These are phyloP conservation scores for Nesidiocoris tenuis DNA, from an alignment of 2,888 invertebrate genomes.

Conservation along the genomic window DNA sequence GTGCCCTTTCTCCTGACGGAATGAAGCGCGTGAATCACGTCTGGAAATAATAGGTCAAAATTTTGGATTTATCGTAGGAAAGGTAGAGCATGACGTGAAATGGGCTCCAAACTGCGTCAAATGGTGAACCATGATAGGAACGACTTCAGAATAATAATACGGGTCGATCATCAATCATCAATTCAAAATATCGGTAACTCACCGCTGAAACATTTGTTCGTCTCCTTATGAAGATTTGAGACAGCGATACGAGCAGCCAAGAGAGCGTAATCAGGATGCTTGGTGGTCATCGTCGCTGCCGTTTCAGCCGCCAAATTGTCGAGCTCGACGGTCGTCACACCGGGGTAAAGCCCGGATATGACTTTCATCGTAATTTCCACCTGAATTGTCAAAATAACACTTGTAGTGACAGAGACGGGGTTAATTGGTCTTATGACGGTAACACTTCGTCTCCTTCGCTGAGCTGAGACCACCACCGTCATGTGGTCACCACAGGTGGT, in stretches of 20 bases:
- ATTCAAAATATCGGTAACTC: too few species aligned
- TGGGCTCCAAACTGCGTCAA: too few species aligned
- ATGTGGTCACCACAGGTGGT: too few species aligned
- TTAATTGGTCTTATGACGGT: too few species aligned
- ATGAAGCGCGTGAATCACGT: slow-evolving; percentile 86
- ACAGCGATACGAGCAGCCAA: slow-evolving; percentile 89
- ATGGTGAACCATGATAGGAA: neutral
- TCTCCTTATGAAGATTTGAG: slow-evolving; percentile 97
- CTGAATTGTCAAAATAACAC: too few species aligned
- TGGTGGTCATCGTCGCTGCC: slow-evolving; percentile 96
- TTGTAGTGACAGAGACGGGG: too few species aligned
- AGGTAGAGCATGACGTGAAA: slow-evolving; percentile 36
- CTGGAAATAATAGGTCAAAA: too few species aligned
- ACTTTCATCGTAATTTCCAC: slow-evolving; percentile 85
- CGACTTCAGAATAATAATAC: too few species aligned
- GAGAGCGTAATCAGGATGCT: slow-evolving; percentile 94
- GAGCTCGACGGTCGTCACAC: slow-evolving; percentile 94
- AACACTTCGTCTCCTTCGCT: too few species aligned
- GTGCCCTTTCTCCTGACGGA: slow-evolving; percentile 73
- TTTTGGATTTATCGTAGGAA: too few species aligned
- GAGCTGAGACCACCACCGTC: neutral
- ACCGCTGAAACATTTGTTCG: slow-evolving; percentile 90
- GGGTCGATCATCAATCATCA: too few species aligned
- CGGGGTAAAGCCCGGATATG: slow-evolving; percentile 90
- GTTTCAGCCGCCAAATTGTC: slow-evolving; percentile 98